Base-by-base conservation (phyloP, 2,113 vertebrate genomes). In the Acrocephalus kingi region DNA sequence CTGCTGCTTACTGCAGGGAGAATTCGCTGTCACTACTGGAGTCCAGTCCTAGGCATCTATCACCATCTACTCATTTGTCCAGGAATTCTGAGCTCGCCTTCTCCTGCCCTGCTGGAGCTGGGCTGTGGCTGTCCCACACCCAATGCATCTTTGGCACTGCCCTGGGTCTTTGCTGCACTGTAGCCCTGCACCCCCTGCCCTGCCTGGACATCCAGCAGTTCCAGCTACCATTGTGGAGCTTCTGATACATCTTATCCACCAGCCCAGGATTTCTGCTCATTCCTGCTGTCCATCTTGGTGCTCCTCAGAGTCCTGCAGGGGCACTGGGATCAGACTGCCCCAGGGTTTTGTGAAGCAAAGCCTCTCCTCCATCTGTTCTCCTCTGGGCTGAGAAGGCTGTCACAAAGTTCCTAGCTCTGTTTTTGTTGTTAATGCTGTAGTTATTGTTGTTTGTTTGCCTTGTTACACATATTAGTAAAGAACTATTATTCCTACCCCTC, bases 321-420 rank as follows among this genome's bases (percentile, higher is more conserved):
- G 6, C 56, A 58, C 14, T 4, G 22, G n/a, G 33, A 21, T 58
- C 14, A 35, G 55, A 24, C 33, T 35, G 56, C 33, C 33, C 22
- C 22, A 7, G 22, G 56, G 56, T 24, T 31, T 24, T 24, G n/a
- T 16, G n/a, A 59, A 35, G 58, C 15, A 35, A 35, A 10, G 33
- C 22, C 22, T 24, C 56, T 58, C 55, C 55, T 58, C 22, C n/a
- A 24, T 24, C 56, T 14, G 33, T 35, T 59, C 22, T 14, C 2
- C 5, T 59, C n/a, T 59, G 10, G 1, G 15, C 56, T 3, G 3
- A 35, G 33, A 35, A n/a, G n/a, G n/a, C n/a, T 10, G 2, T 59
- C n/a, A 59, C 4, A 13, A 35, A 14, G 56, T 17, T 35, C 56
- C n/a, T 59, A n/a, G 10, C 35, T 16, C 56, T 59, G n/a, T 59